Percentiles rank a stretch among this genome's conserved stretches.
These are phyloP conservation scores for Electrona antarctica DNA, from an alignment of 2,113 vertebrate species.

Conservation along the genomic window DNA sequence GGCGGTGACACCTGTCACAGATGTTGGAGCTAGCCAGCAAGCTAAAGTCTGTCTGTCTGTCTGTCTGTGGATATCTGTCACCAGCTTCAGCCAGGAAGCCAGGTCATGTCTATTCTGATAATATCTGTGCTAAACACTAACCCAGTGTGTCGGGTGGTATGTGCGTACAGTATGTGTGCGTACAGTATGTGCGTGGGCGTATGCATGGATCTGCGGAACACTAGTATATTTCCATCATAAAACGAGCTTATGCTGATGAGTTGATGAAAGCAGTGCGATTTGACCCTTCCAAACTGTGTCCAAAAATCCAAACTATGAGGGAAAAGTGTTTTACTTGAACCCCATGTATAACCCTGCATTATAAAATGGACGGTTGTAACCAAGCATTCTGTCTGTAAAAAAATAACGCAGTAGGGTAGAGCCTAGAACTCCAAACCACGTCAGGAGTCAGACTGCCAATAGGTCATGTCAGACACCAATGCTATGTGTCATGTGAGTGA, in stretches of 20 bases:
- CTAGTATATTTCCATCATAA: not conserved
- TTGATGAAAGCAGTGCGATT: too few relatives aligned
- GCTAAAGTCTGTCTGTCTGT: slow-evolving; percentile 51
- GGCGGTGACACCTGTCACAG: slow-evolving; percentile 71
- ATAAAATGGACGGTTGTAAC: too few relatives aligned
- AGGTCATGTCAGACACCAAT: slow-evolving; percentile 43
- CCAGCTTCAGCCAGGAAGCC: slow-evolving; percentile 43
- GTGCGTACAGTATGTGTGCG: slow-evolving; percentile 4
- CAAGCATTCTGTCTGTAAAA: too few relatives aligned
- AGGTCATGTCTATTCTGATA: slow-evolving; percentile 58
- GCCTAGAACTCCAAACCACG: too few relatives aligned
- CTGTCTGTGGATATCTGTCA: slow-evolving; percentile 55
- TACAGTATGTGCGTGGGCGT: not conserved
- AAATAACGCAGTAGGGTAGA: too few relatives aligned
- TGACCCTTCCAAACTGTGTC: too few relatives aligned
- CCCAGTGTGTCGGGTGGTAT: slow-evolving; percentile 49
- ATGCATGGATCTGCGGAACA: not conserved
- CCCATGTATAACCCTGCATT: slow-evolving; percentile 1
- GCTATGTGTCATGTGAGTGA: slow-evolving; percentile 61
- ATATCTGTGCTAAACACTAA: slow-evolving; percentile 52
- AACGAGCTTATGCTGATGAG: not conserved
- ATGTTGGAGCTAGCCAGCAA: slow-evolving; percentile 58
- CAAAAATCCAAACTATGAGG: not conserved
- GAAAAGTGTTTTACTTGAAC: not conserved
- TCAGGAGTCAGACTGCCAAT: slow-evolving; percentile 12